Evolutionary conservation across 1,140 invertebrate genomes (phyloP).

Genomic region (Pectinophora gossypiella): DNA sequence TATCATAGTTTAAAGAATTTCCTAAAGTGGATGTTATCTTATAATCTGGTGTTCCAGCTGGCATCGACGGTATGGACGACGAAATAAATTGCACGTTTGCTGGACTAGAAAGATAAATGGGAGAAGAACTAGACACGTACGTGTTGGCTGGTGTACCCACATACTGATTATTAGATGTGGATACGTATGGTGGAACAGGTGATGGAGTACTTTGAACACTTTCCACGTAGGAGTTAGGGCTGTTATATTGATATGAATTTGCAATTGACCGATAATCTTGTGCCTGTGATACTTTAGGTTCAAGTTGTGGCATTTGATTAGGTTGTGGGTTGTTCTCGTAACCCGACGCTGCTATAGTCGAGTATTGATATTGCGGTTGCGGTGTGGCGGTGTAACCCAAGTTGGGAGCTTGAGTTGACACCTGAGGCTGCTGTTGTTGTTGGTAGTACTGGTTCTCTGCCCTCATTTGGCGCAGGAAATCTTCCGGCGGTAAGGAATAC

Average conservation of each 20-base stretch:
- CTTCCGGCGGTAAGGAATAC: constrained; percentile 68
- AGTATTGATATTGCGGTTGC: constrained; percentile 56
- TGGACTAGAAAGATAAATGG: constrained; percentile 55
- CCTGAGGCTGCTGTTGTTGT: constrained; percentile 22
- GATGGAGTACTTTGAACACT: constrained; percentile 48
- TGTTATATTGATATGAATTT: constrained; percentile 47
- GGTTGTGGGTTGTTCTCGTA: constrained; percentile 50
- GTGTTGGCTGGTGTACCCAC: constrained; percentile 44
- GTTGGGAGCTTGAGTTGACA: constrained; percentile 45
- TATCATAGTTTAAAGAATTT: constrained; percentile 40
- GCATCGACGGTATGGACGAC: constrained; percentile 45
- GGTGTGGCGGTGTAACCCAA: constrained; percentile 57
- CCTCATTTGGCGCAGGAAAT: constrained; percentile 64
- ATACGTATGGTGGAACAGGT: constrained; percentile 43
- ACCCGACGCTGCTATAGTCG: constrained; percentile 37
- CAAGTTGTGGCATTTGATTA: constrained; percentile 39
- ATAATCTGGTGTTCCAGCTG: constrained; percentile 48
- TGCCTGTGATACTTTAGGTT: constrained; percentile 44
- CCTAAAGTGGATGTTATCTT: constrained; percentile 38
- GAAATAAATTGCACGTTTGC: constrained; percentile 61
- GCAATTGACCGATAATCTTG: constrained; percentile 38
- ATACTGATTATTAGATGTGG: constrained; percentile 59
- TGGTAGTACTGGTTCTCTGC: constrained; percentile 53
- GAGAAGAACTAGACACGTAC: constrained; percentile 58
- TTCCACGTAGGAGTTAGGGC: constrained; percentile 39